Evolutionary conservation across 2,113 vertebrate species (phyloP).

Genomic region (Chrysemys picta): DNA sequence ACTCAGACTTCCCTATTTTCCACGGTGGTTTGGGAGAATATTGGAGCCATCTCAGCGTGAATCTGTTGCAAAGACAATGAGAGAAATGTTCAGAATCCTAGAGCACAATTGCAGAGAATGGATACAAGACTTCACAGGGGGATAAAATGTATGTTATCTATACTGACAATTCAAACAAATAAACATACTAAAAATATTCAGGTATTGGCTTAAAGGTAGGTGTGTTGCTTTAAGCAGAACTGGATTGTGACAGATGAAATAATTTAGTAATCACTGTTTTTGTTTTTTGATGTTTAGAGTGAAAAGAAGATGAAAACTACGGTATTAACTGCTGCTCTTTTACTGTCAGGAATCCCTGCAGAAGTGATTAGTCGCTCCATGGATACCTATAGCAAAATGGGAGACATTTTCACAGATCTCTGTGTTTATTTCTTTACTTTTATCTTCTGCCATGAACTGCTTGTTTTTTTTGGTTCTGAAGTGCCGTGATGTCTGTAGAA

Average conservation of each 20-base stretch:
- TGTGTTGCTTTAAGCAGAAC: not conserved
- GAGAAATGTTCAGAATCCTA: not conserved
- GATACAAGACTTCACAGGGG: too few species aligned
- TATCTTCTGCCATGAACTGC: conserved; percentile 91
- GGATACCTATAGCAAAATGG: conserved; percentile 98
- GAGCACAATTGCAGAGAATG: not conserved
- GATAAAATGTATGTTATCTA: not conserved
- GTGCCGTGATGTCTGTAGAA: conserved; percentile 76
- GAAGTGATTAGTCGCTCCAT: conserved; percentile 97
- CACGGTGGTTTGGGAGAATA: too few species aligned
- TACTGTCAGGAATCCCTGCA: conserved; percentile 94
- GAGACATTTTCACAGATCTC: conserved; percentile 96
- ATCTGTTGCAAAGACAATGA: not conserved
- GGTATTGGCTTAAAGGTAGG: not conserved
- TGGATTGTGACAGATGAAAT: not conserved
- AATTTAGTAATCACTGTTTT: not conserved
- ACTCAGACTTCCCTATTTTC: too few species aligned
- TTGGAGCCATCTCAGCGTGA: not conserved
- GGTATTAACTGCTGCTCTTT: conserved; percentile 91
- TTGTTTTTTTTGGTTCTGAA: conserved; percentile 84
- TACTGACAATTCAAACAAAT: not conserved
- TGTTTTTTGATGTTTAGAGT: conserved; percentile 76
- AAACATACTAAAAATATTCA: not conserved
- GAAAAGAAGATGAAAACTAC: conserved; percentile 95
- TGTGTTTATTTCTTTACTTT: conserved; percentile 98